Conservation (phyloP, 2,888 invertebrate genomes). For the Drosophila pegasa region DNA sequence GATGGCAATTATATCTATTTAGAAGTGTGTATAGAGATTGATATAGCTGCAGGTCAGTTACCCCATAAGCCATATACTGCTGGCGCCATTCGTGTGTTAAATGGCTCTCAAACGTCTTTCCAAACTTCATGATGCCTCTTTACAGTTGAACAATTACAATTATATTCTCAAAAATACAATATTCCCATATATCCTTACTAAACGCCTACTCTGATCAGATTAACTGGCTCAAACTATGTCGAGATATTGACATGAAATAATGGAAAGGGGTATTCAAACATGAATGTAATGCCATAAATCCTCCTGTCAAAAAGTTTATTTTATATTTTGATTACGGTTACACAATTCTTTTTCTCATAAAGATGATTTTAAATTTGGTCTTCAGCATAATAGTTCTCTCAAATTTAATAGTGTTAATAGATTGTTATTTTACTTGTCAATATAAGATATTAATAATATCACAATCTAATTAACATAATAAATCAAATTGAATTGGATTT, state of each 20-base stretch:
- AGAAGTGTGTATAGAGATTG: no score
- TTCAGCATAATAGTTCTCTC: no score
- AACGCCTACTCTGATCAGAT: slow-evolving; percentile 3
- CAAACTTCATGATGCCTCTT: slow-evolving; percentile 93
- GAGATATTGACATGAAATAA: background rate
- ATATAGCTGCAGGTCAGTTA: slow-evolving; percentile 14
- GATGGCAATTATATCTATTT: background rate
- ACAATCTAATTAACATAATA: no score
- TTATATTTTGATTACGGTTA: no score
- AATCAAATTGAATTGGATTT: no score
- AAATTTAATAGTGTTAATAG: no score
- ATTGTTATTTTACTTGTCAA: no score
- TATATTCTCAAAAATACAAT: background rate
- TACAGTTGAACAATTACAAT: background rate
- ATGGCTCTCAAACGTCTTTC: slow-evolving; percentile 97
- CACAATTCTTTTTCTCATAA: no score
- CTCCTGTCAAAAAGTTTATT: no score
- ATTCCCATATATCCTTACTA: background rate
- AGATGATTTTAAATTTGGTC: no score
- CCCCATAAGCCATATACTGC: slow-evolving; percentile 95
- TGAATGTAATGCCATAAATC: no score
- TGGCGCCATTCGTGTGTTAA: slow-evolving; percentile 99
- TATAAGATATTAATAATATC: no score
- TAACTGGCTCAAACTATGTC: background rate
- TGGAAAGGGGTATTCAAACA: background rate